Conservation (phyloP, 2,888 invertebrate species). For the Drosophila austrosaltans region DNA sequence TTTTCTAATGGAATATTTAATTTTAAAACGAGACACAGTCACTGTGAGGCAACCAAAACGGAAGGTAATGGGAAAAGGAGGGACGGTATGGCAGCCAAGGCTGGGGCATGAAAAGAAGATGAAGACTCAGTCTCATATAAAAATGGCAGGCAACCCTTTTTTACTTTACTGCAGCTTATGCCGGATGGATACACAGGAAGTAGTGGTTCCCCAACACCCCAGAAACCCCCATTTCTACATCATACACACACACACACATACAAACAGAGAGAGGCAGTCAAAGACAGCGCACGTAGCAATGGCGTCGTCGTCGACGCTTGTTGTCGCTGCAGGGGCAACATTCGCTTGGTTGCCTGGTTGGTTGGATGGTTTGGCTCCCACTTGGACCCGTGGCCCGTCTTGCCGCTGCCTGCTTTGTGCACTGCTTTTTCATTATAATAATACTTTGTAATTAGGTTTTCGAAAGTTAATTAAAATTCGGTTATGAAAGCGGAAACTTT, state of each 20-base stretch:
- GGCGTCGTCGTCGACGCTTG: constrained; percentile 44
- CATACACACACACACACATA: constrained; percentile 6
- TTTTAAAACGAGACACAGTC: constrained; percentile 73
- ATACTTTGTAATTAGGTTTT: constrained; percentile 84
- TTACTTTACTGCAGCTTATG: constrained; percentile 58
- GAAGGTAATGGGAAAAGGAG: constrained; percentile 22
- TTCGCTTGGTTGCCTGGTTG: constrained; percentile 45
- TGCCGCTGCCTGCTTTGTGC: constrained; percentile 69
- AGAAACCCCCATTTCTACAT: constrained; percentile 11
- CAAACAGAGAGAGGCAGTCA: constrained; percentile 45
- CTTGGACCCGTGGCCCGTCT: constrained; percentile 22
- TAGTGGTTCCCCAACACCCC: constrained; percentile 52
- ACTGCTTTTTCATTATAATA: constrained; percentile 82
- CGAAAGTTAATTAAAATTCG: constrained; percentile 84
- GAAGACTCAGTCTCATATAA: constrained; percentile 53
- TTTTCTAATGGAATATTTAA: constrained; percentile 82
- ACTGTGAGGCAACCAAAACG: constrained; percentile 37
- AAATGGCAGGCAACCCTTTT: constrained; percentile 72
- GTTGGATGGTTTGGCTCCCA: constrained; percentile 15
- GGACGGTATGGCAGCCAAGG: constrained; percentile 26
- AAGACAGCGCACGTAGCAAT: constrained; percentile 67
- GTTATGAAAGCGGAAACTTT: constrained; percentile 83
- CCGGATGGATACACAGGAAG: constrained; percentile 78
- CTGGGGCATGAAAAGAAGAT: constrained; percentile 37
- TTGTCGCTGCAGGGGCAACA: constrained; percentile 67